Conservation (phyloP, 1,140 invertebrate species). For the Berghia stephanieae region DNA sequence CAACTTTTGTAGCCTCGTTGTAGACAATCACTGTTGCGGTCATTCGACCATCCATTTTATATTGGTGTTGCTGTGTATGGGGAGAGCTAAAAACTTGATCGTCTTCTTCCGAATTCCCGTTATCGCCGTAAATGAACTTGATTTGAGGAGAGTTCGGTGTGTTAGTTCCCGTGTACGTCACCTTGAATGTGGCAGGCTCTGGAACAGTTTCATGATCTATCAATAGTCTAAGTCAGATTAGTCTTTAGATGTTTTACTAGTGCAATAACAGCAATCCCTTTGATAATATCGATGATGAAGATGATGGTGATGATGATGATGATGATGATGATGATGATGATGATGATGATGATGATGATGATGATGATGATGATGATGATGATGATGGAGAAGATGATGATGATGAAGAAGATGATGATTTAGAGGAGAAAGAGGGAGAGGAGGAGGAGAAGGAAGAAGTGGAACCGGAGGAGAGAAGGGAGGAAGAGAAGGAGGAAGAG, state of each 20-base stretch:
- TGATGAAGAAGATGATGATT: too few relatives aligned
- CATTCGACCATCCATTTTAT: slow-evolving; percentile 42
- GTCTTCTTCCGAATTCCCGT: not conserved
- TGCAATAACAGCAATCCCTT: too few relatives aligned
- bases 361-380: too few relatives aligned
- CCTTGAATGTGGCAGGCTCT: slow-evolving; percentile 26
- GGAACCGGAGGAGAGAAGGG: not conserved
- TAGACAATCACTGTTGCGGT: slow-evolving; percentile 37
- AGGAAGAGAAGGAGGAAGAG: not conserved
- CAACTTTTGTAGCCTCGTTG: slow-evolving; percentile 43
- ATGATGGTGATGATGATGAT: too few relatives aligned
- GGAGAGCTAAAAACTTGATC: not conserved
- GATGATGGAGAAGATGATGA: too few relatives aligned
- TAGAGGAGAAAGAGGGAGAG: too few relatives aligned
- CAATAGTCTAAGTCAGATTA: too few relatives aligned
- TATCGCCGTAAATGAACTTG: slow-evolving; percentile 42
- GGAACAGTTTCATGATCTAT: too few relatives aligned
- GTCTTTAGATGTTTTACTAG: too few relatives aligned
- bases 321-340: too few relatives aligned
- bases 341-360: too few relatives aligned
- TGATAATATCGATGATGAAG: too few relatives aligned
- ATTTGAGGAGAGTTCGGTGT: slow-evolving; percentile 39
- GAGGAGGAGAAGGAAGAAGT: not conserved
- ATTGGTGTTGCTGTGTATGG: slow-evolving; percentile 19
- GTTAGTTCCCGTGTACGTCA: slow-evolving; percentile 31